Evolutionary conservation across 1,140 invertebrate genomes (phyloP), one percentile per base, ranked within the genome.

Genomic region (Mizuhopecten yessoensis): DNA sequence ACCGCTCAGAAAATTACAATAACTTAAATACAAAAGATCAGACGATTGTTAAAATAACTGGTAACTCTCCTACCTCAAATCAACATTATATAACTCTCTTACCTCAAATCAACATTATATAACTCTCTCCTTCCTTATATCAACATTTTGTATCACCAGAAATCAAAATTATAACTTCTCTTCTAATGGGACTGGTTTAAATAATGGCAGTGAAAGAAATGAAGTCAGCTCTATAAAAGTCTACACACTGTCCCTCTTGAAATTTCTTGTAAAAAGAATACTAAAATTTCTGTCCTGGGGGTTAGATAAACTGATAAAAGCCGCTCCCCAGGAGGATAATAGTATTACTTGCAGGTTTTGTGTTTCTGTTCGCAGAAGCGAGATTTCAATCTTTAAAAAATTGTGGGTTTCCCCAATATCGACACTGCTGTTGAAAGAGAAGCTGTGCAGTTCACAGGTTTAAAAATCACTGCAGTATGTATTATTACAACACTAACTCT

Each of bases 271-370:
- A 75, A 75, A 75, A 75, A 75, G 23, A 75, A 75, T 17, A 75
- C 57, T 75, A n/a, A n/a, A 75, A 29, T 29, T 75, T 75, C n/a
- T 29, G 57, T 13, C 57, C n/a, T 29, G n/a, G 23, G 57, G 57
- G 45, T n/a, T 75, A 75, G 57, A 75, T 29, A 75, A 11, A 29
- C 23, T 75, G 57, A 75, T 75, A 75, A 75, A 11, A 11, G 15
- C 5, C n/a, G n/a, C 11, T 75, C 57, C n/a, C n/a, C 5, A n/a
- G n/a, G 23, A 0, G n/a, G 57, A 75, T 75, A 75, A 75, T 75
- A 75, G 57, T 75, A 75, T 75, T 75, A 75, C 57, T 29, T 3
- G 57, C 57, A 75, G 23, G 57, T 75, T 75, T 75, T 75, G 57
- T 75, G 23, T 75, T 29, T 29, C 57, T 75, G 57, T 11, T 29